These are phyloP conservation scores for Pitangus sulphuratus DNA, from an alignment of 2,797 vertebrate species.

Conservation along the genomic window DNA sequence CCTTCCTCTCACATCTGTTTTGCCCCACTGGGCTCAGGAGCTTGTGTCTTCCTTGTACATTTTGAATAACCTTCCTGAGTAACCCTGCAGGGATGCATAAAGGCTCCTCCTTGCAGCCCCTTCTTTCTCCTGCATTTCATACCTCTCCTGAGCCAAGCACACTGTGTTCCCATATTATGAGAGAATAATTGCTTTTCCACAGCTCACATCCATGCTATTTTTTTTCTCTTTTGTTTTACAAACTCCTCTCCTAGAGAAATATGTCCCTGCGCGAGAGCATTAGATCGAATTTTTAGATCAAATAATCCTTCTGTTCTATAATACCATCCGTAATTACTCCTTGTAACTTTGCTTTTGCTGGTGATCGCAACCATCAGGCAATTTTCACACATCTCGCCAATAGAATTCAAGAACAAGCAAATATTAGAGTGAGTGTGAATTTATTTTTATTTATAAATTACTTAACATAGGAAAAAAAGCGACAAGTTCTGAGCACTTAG, in stretches of 20 bases:
- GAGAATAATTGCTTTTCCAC: constrained; percentile 70
- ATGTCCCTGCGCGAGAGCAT: constrained; percentile 46
- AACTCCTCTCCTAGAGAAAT: constrained; percentile 54
- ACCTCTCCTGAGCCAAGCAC: constrained; percentile 44
- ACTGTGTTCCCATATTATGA: constrained; percentile 49
- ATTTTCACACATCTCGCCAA: constrained; percentile 69
- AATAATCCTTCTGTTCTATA: constrained; percentile 72
- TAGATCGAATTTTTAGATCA: constrained; percentile 74
- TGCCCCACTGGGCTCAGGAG: neutral
- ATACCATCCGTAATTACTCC: constrained; percentile 65
- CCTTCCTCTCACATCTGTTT: neutral
- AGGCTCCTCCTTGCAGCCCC: neutral
- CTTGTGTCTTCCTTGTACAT: neutral
- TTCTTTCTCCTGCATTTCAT: constrained; percentile 37
- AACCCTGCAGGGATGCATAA: constrained; percentile 10
- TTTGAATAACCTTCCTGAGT: constrained; percentile 21
- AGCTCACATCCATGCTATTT: constrained; percentile 45
- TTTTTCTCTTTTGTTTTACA: constrained; percentile 66
- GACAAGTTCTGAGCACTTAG: constrained; percentile 35
- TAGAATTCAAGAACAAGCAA: constrained; percentile 66
- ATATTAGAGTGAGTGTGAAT: constrained; percentile 65
- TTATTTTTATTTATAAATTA: constrained; percentile 69
- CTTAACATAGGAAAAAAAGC: constrained; percentile 41
- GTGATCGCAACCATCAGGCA: constrained; percentile 72
- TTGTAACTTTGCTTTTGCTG: constrained; percentile 67